phyloP scores from a whole-genome alignment of 2,113 vertebrate species.

The Xiphophorus hellerii region DNA sequence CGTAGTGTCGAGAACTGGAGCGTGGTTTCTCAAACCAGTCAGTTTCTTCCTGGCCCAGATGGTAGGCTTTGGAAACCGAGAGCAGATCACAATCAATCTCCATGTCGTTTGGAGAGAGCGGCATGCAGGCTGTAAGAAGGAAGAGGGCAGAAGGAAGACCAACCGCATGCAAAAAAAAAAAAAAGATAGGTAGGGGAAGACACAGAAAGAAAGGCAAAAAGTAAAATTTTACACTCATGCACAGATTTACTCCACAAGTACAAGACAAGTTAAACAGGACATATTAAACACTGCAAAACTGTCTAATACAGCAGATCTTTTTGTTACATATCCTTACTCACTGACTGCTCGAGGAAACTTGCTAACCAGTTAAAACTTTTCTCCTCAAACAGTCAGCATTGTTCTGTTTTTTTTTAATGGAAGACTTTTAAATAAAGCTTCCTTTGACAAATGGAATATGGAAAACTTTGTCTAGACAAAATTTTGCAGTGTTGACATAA shows the following conservation, averaged over 20 bases:
- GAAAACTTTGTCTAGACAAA: background rate
- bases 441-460: background rate
- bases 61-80: slow-evolving; percentile 99
- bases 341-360: background rate
- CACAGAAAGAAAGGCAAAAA: slow-evolving; percentile 69
- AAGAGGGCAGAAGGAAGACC: slow-evolving; percentile 74
- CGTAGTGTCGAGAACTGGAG: slow-evolving; percentile 91
- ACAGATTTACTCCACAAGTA: slow-evolving; percentile 48
- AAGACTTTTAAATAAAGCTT: background rate
- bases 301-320: slow-evolving; percentile 23
- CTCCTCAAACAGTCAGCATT: background rate
- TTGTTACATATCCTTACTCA: slow-evolving; percentile 5
- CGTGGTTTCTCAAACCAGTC: slow-evolving; percentile 99
- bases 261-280: slow-evolving; percentile 47
- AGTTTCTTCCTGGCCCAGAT: slow-evolving; percentile 99
- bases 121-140: slow-evolving; percentile 80
- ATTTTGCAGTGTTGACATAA: slow-evolving; percentile 64
- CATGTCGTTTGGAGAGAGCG: slow-evolving; percentile 73
- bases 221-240: slow-evolving; percentile 73
- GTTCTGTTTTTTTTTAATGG: no score
- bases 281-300: slow-evolving; percentile 66
- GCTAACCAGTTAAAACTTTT: background rate
- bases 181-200: slow-evolving; percentile 63
- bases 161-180: slow-evolving; percentile 69
- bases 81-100: slow-evolving; percentile 94